These are phyloP conservation scores for Ctenochaetus hawaiiensis DNA, from an alignment of 2,797 vertebrate genomes.

Conservation along the genomic window DNA sequence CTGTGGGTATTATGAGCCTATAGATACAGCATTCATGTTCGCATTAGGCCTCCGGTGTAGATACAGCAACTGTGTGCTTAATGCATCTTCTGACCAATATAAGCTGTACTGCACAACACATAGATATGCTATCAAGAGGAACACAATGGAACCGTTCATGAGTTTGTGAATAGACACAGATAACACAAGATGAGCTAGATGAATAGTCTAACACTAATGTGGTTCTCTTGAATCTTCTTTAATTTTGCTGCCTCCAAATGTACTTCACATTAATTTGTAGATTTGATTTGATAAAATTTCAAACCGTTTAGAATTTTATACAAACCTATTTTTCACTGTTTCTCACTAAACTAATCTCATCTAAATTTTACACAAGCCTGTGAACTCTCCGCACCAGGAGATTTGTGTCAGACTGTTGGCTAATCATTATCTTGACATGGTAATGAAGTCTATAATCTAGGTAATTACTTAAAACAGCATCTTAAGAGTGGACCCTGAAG, in stretches of 20 bases:
- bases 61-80: constrained; percentile 10
- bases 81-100: constrained; percentile 27
- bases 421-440: background rate
- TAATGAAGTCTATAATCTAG: constrained; percentile 22
- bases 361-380: background rate
- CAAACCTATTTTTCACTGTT: background rate
- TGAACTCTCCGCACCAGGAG: background rate
- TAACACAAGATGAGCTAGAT: background rate
- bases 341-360: constrained; percentile 6
- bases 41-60: background rate
- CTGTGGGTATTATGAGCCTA: background rate
- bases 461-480: background rate
- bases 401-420: constrained; percentile 7
- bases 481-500: background rate
- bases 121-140: background rate
- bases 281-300: constrained; percentile 4
- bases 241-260: background rate
- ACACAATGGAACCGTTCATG: background rate
- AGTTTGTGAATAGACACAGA: background rate
- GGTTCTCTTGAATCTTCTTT: background rate
- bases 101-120: constrained; percentile 14
- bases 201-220: background rate
- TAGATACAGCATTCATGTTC: constrained; percentile 8
- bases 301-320: background rate
- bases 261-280: background rate